Conservation (phyloP, 2,113 vertebrate species). For the Galbula dea region DNA sequence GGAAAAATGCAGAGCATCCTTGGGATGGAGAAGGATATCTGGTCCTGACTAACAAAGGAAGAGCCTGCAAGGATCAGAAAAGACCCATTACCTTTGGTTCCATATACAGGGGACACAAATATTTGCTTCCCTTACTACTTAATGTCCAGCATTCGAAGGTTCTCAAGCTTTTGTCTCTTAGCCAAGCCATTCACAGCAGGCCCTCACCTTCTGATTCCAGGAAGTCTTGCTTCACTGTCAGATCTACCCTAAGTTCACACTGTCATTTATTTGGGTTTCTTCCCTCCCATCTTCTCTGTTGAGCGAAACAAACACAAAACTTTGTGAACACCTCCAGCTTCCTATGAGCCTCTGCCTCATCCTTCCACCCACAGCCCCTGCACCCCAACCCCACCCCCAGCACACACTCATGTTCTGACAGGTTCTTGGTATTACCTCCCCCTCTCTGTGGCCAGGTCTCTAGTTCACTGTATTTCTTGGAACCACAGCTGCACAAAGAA, state of each 20-base stretch:
- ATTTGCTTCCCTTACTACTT: neutral
- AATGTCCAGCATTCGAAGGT: neutral
- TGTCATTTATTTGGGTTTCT: neutral
- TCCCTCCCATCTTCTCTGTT: neutral
- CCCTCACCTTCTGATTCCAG: constrained; percentile 19
- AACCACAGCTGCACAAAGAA: constrained; percentile 62
- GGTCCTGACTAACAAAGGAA: neutral
- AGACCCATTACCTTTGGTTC: neutral
- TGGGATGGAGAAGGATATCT: neutral
- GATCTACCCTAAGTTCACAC: neutral
- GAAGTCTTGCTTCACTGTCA: constrained; percentile 32
- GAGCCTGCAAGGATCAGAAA: neutral
- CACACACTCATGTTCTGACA: neutral
- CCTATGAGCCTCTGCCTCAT: constrained; percentile 33
- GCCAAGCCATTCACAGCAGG: neutral
- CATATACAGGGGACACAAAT: neutral
- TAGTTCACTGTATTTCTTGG: constrained; percentile 65
- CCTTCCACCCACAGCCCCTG: neutral
- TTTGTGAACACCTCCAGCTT: neutral
- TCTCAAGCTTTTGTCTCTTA: neutral
- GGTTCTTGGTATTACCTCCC: constrained; percentile 33
- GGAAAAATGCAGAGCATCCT: neutral
- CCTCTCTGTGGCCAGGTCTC: constrained; percentile 22
- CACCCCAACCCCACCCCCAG: neutral
- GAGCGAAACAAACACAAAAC: neutral